A percentile compares a stretch with the other conserved stretches of the same genome.
phyloP scores from a whole-genome alignment of 2,797 vertebrate species.

The Glossophaga mutica region DNA sequence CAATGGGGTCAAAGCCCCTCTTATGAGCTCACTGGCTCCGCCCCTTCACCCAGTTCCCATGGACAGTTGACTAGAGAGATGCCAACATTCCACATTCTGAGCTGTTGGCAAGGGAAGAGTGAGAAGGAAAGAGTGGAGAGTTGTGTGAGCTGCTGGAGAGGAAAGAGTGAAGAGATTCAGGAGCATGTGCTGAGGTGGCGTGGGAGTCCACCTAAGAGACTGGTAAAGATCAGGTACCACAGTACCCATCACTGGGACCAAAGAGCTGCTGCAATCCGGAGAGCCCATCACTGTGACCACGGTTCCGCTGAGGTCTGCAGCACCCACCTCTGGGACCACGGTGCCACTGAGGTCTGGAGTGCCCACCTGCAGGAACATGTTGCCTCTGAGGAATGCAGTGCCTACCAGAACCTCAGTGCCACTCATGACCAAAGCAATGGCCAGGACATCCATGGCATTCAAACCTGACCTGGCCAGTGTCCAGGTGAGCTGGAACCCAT shows the following conservation, averaged over 20 bases:
- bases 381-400: background rate
- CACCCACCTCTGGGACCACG: too few relatives aligned
- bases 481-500: background rate
- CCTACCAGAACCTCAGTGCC: too few relatives aligned
- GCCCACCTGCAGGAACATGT: background rate
- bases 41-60: background rate
- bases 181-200: background rate
- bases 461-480: background rate
- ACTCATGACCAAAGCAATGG: background rate
- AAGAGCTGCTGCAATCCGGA: too few relatives aligned
- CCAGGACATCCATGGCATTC: background rate
- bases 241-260: too few relatives aligned
- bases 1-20: conserved; percentile 72
- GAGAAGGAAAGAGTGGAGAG: too few relatives aligned
- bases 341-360: too few relatives aligned
- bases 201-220: background rate
- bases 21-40: background rate
- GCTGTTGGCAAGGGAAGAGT: background rate
- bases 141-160: background rate
- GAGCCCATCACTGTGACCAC: too few relatives aligned
- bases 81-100: background rate
- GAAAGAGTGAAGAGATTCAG: background rate
- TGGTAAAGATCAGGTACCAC: background rate
- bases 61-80: background rate
- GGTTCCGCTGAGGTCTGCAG: too few relatives aligned